Conservation (phyloP, 2,113 vertebrate species). For the Gracilinanus agilis region DNA sequence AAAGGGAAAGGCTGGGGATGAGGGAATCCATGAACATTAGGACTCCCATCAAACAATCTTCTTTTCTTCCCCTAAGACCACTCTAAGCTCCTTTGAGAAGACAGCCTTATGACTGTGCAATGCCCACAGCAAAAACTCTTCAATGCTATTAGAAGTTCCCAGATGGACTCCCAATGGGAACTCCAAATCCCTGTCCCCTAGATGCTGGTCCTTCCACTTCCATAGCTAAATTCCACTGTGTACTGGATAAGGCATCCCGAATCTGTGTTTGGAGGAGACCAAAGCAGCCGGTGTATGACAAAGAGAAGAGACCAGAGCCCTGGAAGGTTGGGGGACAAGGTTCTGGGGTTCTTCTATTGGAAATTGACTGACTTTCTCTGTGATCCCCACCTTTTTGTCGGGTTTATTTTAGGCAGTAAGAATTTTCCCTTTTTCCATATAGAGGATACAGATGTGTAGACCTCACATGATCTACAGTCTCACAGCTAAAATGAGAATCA, state of each 20-base stretch:
- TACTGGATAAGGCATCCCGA: too few species aligned
- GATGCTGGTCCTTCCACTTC: not conserved
- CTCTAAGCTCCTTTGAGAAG: not conserved
- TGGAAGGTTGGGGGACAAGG: not conserved
- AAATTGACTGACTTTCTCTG: not conserved
- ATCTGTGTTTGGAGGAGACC: too few species aligned
- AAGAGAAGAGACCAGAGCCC: too few species aligned
- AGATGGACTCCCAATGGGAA: not conserved
- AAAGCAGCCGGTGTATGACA: too few species aligned
- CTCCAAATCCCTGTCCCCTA: not conserved
- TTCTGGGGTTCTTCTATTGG: too few species aligned
- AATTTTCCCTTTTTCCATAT: not conserved
- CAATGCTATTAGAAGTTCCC: not conserved
- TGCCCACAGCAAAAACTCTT: not conserved
- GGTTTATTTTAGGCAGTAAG: not conserved
- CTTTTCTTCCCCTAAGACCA: not conserved
- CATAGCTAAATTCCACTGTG: not conserved
- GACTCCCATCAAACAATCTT: not conserved
- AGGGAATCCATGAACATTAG: not conserved
- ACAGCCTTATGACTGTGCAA: not conserved
- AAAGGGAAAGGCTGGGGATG: not conserved
- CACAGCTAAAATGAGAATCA: not conserved
- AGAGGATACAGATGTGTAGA: not conserved
- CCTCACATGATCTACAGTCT: not conserved
- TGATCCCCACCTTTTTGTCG: not conserved